Conservation (phyloP, 30 jellyfish, hydroid and myxozoan species). For the Hydractinia symbiolongicarpus region DNA sequence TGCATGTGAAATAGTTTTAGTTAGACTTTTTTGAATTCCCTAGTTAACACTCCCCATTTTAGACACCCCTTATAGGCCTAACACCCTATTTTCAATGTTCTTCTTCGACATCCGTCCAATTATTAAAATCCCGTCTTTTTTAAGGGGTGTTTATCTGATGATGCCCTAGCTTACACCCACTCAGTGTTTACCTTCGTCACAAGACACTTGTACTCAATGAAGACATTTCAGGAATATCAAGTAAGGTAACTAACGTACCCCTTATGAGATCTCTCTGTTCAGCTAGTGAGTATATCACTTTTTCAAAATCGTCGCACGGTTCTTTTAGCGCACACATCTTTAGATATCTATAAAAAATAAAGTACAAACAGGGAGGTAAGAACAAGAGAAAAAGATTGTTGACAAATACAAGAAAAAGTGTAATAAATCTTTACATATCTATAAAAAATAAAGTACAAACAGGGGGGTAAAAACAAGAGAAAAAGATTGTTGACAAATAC, state of each 20-base stretch:
- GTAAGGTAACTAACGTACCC: slow-evolving; percentile 19
- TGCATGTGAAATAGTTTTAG: neutral
- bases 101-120: no score
- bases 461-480: no score
- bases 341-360: slow-evolving; percentile 42
- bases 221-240: neutral
- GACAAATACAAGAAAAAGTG: no score
- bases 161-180: neutral
- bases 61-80: no score
- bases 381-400: neutral
- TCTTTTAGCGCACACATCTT: slow-evolving; percentile 52
- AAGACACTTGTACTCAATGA: no score
- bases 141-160: neutral
- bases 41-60: no score
- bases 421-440: no score
- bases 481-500: no score
- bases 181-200: neutral
- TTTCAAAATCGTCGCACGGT: slow-evolving; percentile 77
- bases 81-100: no score
- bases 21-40: no score
- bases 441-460: no score
- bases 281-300: slow-evolving; percentile 48
- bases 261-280: slow-evolving; percentile 48
- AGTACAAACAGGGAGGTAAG: neutral
- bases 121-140: neutral